Evolutionary conservation across 2,888 invertebrate species (phyloP).

Genomic region (Strigamia crassipes): DNA sequence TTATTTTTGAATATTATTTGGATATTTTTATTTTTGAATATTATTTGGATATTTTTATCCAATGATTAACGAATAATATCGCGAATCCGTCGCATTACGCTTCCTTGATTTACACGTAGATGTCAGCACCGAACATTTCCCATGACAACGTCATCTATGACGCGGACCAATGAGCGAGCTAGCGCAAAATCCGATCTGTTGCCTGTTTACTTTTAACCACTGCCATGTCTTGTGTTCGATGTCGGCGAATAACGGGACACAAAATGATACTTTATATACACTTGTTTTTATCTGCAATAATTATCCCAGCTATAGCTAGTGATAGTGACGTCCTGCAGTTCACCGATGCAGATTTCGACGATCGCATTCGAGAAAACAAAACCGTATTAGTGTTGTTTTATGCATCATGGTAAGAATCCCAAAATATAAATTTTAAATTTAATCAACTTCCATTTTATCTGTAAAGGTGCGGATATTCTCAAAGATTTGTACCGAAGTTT

Average conservation of each 20-base stretch:
- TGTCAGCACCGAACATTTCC: not conserved
- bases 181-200: constrained; percentile 26
- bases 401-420: constrained; percentile 82
- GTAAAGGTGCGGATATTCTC: constrained; percentile 97
- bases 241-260: not conserved
- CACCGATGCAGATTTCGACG: constrained; percentile 75
- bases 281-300: constrained; percentile 42
- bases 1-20: too few relatives aligned
- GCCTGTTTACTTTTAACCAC: too few relatives aligned
- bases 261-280: not conserved
- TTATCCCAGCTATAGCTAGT: constrained; percentile 50
- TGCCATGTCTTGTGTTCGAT: constrained; percentile 41
- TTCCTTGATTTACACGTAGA: too few relatives aligned
- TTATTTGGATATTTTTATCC: too few relatives aligned
- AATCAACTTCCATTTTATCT: constrained; percentile 46
- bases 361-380: constrained; percentile 74
- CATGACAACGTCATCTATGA: not conserved
- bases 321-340: constrained; percentile 82
- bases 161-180: constrained; percentile 42
- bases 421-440: not conserved
- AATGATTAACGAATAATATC: too few relatives aligned
- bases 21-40: too few relatives aligned
- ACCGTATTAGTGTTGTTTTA: constrained; percentile 92
- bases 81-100: too few relatives aligned
- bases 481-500: constrained; percentile 94